These are phyloP conservation scores for Agriotes lineatus DNA, from an alignment of 2,888 invertebrate species.

Conservation along the genomic window DNA sequence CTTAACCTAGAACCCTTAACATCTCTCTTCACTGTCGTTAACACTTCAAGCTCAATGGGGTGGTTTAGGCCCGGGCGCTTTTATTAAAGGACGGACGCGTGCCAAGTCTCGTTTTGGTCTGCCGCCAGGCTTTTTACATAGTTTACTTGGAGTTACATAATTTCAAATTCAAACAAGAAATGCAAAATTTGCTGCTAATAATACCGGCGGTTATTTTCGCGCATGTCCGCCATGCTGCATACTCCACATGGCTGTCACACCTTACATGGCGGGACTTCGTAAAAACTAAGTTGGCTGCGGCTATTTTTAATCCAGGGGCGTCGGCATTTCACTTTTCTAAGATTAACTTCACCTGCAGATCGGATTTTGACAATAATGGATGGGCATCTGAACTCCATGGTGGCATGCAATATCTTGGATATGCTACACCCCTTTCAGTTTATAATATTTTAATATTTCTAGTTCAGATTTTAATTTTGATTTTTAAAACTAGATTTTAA, in stretches of 20 bases:
- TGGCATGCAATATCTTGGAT: too few species aligned
- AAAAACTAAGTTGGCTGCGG: conserved; percentile 49
- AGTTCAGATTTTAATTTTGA: too few species aligned
- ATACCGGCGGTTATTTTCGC: conserved; percentile 42
- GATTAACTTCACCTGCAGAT: conserved; percentile 6
- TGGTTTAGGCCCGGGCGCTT: too few species aligned
- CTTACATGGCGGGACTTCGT: conserved; percentile 56
- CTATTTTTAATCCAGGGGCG: conserved; percentile 53
- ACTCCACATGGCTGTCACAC: conserved; percentile 53
- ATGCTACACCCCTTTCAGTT: too few species aligned
- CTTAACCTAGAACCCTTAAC: too few species aligned
- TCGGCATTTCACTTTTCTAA: conserved; percentile 35
- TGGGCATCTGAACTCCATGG: too few species aligned
- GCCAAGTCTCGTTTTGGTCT: background rate
- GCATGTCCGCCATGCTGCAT: conserved; percentile 53
- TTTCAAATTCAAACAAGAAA: conserved; percentile 1
- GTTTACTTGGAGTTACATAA: conserved; percentile 10
- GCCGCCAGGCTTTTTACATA: background rate
- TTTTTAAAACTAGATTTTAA: too few species aligned
- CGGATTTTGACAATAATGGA: too few species aligned
- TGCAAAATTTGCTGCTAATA: conserved; percentile 24
- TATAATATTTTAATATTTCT: too few species aligned
- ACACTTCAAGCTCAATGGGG: too few species aligned
- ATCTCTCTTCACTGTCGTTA: too few species aligned
- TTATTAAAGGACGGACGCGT: background rate